A percentile compares a stretch with the other conserved stretches of the same genome.
Evolutionary conservation across 2,888 invertebrate species (phyloP).

Genomic region (Pristionchus maxplancki): DNA sequence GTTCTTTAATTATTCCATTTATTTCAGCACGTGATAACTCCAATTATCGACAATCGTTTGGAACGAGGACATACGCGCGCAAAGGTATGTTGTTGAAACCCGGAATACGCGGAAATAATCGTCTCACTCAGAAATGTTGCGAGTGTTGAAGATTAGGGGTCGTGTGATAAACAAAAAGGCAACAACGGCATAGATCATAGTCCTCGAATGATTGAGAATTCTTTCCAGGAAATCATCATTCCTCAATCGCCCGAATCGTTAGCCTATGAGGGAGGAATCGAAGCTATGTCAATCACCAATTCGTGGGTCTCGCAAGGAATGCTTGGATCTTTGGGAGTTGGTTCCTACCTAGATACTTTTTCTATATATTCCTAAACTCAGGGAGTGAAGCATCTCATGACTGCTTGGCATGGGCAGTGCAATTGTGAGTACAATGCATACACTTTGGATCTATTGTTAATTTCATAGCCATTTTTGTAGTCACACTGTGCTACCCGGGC

Average conservation of each 20-base stretch:
- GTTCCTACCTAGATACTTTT: too few relatives aligned
- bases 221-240: neutral
- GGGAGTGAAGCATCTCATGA: neutral
- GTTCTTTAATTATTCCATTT: too few relatives aligned
- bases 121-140: neutral
- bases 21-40: slow-evolving; percentile 14
- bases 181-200: neutral
- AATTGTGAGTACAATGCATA: neutral
- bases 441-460: too few relatives aligned
- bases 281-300: neutral
- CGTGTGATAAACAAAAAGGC: neutral
- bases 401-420: slow-evolving; percentile 8
- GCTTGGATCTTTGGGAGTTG: neutral
- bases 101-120: too few relatives aligned
- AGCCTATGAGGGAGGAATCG: neutral
- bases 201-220: neutral
- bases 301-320: slow-evolving; percentile 22
- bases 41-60: neutral
- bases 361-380: too few relatives aligned
- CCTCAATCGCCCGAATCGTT: neutral
- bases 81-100: neutral
- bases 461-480: neutral
- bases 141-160: neutral
- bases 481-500: slow-evolving; percentile 27
- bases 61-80: neutral